Base-by-base conservation (phyloP, 2,797 vertebrate species). In the Knipowitschia caucasica region DNA sequence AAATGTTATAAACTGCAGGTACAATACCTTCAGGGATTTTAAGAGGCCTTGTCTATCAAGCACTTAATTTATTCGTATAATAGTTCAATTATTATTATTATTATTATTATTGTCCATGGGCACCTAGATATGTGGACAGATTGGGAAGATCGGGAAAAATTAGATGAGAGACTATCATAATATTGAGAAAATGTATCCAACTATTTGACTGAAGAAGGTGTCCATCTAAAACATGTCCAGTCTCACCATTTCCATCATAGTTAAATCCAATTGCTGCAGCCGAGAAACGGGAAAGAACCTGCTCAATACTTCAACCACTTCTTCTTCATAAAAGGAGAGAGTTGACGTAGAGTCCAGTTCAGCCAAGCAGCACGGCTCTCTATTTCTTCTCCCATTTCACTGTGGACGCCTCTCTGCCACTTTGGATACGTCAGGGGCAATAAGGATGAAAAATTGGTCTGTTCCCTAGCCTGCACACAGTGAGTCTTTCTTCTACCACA, bases 371-470 rank as follows among this genome's bases (percentile, higher is more conserved):
- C 40, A 33, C 33, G 49, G 60, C 60, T 57, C 56, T 62, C 59
- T 61, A 56, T 61, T 43, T 17, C 57, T 36, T 47, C 17, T 63
- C 59, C 49, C 34, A 36, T 67, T 53, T 71, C 61, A 67, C 66
- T 2, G 18, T 21, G 67, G 71, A 78, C 61, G 66, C 79, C 81
- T 67, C 83, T 86, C 78, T 88, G 82, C 87, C 90, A 91, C 86
- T 91, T 93, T 90, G 86, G 89, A 92, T 90, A 87, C 81, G 87
- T 94, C 93, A 93, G 59, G 63, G 69, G 53, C 81, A 94, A 93
- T 95, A 94, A 95, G 81, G 89, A 93, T 93, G 93, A 98, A 91
- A 94, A 93, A 97, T 93, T 92, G 89, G 81, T 72, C 62, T 49
- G 71, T 67, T 86, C 78, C 59, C 75, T 40, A 44, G 82, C 78